Conservation (phyloP, 2,888 invertebrate species). For the Phasia obesa region DNA sequence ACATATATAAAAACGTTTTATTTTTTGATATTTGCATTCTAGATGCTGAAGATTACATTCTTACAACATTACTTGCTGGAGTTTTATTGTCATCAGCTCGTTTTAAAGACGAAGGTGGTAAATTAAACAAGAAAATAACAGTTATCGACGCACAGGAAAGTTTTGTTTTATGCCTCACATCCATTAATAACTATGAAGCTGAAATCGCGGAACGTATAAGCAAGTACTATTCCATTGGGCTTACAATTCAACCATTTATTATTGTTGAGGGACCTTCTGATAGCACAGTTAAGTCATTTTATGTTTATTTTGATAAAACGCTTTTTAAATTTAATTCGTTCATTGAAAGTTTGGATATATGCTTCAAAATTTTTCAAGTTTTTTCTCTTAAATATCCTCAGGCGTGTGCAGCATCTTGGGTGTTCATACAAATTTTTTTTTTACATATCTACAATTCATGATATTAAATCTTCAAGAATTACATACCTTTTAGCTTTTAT, state of each 20-base stretch:
- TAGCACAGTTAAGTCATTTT: slow-evolving; percentile 49
- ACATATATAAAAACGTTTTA: too few species aligned
- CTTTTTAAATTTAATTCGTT: slow-evolving; percentile 49
- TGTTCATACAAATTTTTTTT: too few species aligned
- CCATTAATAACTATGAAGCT: slow-evolving; percentile 64
- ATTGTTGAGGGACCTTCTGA: slow-evolving; percentile 62
- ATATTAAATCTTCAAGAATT: too few species aligned
- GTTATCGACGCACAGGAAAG: slow-evolving; percentile 70
- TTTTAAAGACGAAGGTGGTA: slow-evolving; percentile 59
- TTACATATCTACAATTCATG: too few species aligned
- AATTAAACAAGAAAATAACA: slow-evolving; percentile 64
- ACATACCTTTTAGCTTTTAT: too few species aligned
- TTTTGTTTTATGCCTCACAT: slow-evolving; percentile 59
- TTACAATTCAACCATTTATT: slow-evolving; percentile 69
- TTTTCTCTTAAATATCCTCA: too few species aligned
- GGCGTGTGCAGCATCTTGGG: too few species aligned
- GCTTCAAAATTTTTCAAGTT: too few species aligned
- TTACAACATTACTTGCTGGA: too few species aligned
- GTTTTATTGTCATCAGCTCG: slow-evolving; percentile 11
- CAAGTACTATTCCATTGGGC: slow-evolving; percentile 65
- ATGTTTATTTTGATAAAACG: slow-evolving; percentile 64
- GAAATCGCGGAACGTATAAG: slow-evolving; percentile 63
- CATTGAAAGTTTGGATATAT: slow-evolving; percentile 19
- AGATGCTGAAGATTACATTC: too few species aligned
- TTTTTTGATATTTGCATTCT: too few species aligned